A percentile compares a stretch with the other conserved stretches of the same genome.
Evolutionary conservation across 2,888 invertebrate genomes (phyloP).

Genomic region (Scrobipalpa atriplicella): DNA sequence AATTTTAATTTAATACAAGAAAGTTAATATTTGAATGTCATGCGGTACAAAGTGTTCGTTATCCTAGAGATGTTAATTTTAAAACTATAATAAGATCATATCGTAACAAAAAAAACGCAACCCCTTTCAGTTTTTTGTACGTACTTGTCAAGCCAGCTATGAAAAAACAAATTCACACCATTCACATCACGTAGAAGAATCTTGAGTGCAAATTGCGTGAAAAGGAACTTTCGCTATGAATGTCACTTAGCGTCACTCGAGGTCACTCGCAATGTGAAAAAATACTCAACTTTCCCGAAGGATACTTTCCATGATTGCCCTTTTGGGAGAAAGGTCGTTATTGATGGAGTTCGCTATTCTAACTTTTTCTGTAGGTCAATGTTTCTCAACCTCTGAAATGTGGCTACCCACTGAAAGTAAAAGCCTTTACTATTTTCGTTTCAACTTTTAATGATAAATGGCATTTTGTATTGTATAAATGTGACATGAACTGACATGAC

Average conservation of each 20-base stretch:
- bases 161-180: neutral
- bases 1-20: neutral
- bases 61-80: too few relatives aligned
- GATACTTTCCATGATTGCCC: conserved; percentile 8
- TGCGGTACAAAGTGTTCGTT: too few relatives aligned
- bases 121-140: too few relatives aligned
- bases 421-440: too few relatives aligned
- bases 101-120: too few relatives aligned
- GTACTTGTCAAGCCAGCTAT: too few relatives aligned
- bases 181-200: neutral
- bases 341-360: neutral
- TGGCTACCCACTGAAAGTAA: too few relatives aligned
- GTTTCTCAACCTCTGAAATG: neutral
- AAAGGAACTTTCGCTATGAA: conserved; percentile 4
- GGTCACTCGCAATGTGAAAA: neutral
- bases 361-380: neutral
- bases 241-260: neutral
- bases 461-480: too few relatives aligned
- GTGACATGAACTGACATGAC: too few relatives aligned
- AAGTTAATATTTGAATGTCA: neutral
- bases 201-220: neutral
- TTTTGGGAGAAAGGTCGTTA: conserved; percentile 3
- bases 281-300: neutral
- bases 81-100: too few relatives aligned
- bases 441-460: too few relatives aligned